Conservation (phyloP, 2,113 vertebrate genomes). For the Merops nubicus region DNA sequence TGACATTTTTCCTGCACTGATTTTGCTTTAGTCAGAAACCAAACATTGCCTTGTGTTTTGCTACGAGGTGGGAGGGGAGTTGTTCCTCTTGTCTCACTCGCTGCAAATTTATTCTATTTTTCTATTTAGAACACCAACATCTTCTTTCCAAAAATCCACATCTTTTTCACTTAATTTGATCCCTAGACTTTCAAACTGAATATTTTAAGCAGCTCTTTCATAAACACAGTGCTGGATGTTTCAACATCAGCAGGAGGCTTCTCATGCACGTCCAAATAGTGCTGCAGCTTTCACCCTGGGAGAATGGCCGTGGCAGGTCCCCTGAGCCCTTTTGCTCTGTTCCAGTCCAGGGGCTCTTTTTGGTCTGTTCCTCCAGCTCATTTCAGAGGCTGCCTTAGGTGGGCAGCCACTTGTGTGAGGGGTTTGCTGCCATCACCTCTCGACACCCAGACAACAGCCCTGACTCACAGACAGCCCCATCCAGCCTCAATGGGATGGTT, state of each 20-base stretch:
- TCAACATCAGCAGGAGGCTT: background rate
- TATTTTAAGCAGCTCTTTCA: background rate
- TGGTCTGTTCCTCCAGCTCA: background rate
- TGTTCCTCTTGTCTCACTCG: background rate
- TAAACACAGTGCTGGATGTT: background rate
- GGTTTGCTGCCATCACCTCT: background rate
- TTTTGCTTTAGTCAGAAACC: conserved; percentile 25
- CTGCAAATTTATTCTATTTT: background rate
- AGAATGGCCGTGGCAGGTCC: fast-evolving
- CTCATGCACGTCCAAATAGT: background rate
- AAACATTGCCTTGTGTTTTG: background rate
- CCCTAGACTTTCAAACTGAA: background rate
- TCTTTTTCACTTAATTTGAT: background rate
- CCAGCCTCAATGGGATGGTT: background rate
- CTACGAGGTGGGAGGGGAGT: background rate
- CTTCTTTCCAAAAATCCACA: background rate
- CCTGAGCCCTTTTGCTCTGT: background rate
- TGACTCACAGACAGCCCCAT: background rate
- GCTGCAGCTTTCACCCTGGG: fast-evolving
- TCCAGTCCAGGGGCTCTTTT: background rate
- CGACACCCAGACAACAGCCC: background rate
- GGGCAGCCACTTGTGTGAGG: background rate
- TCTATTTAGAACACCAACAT: background rate
- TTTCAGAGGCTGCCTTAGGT: background rate
- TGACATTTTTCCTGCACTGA: background rate